These are phyloP conservation scores for Oxystoma pomonae DNA, from an alignment of 2,888 invertebrate species.

Conservation along the genomic window DNA sequence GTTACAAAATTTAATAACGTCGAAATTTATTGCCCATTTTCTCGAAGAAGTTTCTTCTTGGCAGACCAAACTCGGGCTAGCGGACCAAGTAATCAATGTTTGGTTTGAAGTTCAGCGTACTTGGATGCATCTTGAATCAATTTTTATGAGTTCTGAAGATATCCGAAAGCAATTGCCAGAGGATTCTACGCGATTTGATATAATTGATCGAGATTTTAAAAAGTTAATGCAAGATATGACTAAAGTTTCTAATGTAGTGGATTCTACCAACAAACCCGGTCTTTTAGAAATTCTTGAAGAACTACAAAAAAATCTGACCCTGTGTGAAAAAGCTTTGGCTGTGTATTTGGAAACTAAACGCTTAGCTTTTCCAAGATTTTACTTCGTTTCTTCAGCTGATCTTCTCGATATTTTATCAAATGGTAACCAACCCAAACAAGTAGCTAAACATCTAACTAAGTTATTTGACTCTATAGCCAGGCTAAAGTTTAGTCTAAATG, in stretches of 20 bases:
- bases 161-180: constrained; percentile 91
- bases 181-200: constrained; percentile 89
- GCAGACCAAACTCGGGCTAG: constrained; percentile 88
- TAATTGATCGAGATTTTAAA: constrained; percentile 88
- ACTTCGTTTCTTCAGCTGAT: constrained; percentile 96
- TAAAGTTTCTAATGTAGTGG: constrained; percentile 82
- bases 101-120: constrained; percentile 97
- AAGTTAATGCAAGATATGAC: constrained; percentile 73
- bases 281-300: constrained; percentile 75
- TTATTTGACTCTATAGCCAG: constrained; percentile 92
- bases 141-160: constrained; percentile 97
- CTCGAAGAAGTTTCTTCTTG: constrained; percentile 90
- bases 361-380: constrained; percentile 92
- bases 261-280: constrained; percentile 83
- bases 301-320: constrained; percentile 77
- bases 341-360: constrained; percentile 96
- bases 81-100: constrained; percentile 88
- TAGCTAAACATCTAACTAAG: constrained; percentile 89
- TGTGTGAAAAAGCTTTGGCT: constrained; percentile 95
- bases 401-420: constrained; percentile 91
- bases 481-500: constrained; percentile 68
- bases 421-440: constrained; percentile 87
- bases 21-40: constrained; percentile 95
- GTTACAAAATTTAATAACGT: constrained; percentile 93
- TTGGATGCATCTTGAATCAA: constrained; percentile 96